A percentile compares a stretch with the other conserved stretches of the same genome.
Conservation (phyloP, 1,140 invertebrate species). For the Brachionus koreanus region DNA sequence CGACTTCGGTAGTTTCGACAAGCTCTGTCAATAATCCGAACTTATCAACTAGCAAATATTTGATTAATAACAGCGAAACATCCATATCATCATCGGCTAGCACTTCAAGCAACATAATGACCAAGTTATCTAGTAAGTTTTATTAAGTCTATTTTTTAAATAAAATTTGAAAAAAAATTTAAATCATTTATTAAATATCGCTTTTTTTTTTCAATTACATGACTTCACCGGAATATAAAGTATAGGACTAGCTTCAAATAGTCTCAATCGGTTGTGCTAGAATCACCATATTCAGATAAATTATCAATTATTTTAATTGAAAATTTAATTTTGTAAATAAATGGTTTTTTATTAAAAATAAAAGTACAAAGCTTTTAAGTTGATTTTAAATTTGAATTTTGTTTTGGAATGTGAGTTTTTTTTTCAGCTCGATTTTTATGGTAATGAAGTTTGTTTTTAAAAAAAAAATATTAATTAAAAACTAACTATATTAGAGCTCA, state of each 20-base stretch:
- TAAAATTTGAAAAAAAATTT: background rate
- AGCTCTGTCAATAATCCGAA: background rate
- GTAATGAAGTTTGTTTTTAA: background rate
- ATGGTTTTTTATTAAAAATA: background rate
- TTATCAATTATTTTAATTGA: background rate
- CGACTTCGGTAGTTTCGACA: slow-evolving; percentile 6
- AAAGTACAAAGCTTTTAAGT: background rate
- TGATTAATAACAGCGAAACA: slow-evolving; percentile 5
- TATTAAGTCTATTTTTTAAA: background rate
- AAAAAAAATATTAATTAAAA: background rate
- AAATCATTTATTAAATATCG: background rate
- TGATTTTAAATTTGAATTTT: background rate
- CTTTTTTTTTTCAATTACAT: slow-evolving; percentile 26
- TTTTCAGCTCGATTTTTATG: background rate
- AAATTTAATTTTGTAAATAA: background rate
- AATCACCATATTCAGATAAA: background rate
- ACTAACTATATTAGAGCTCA: background rate
- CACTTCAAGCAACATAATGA: background rate
- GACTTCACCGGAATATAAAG: slow-evolving; percentile 37
- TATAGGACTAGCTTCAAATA: slow-evolving; percentile 41
- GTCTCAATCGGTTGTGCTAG: background rate
- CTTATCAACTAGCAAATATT: background rate
- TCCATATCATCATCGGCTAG: slow-evolving; percentile 2
- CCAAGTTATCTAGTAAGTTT: slow-evolving; percentile 23
- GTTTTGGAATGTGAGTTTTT: background rate